Conservation (phyloP, 2,113 vertebrate genomes). For the Pomatostomus ruficeps region DNA sequence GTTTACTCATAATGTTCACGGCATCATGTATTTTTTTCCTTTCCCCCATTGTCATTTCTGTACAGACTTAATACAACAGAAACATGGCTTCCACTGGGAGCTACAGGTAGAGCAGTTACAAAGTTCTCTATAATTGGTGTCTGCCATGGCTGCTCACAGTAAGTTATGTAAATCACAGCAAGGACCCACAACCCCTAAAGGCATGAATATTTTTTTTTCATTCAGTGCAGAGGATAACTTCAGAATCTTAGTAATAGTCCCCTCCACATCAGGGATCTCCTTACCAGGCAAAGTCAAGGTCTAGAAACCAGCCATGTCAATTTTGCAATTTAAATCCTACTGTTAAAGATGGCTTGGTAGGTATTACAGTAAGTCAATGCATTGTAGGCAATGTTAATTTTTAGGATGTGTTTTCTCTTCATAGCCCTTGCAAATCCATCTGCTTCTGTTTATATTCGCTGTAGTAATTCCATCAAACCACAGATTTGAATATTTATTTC, state of each 20-base stretch:
- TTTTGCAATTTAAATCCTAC: conserved; percentile 57
- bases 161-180: conserved; percentile 69
- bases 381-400: not conserved
- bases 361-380: not conserved
- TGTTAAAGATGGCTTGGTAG: conserved; percentile 11
- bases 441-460: not conserved
- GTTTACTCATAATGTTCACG: conserved; percentile 48
- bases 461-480: not conserved
- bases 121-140: conserved; percentile 64
- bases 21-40: conserved; percentile 32
- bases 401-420: not conserved
- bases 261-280: conserved; percentile 55
- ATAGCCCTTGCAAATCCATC: not conserved
- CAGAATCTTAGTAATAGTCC: conserved; percentile 52
- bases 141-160: conserved; percentile 56
- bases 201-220: conserved; percentile 56
- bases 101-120: conserved; percentile 60
- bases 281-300: conserved; percentile 53
- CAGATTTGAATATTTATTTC: not conserved
- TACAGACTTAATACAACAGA: conserved; percentile 60
- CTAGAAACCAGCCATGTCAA: conserved; percentile 35
- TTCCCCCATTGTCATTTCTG: conserved; percentile 55
- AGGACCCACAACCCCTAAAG: conserved; percentile 57
- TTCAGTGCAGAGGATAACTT: conserved; percentile 56
- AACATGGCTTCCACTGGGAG: conserved; percentile 69